A percentile compares a stretch with the other conserved stretches of the same genome.
phyloP scores from a whole-genome alignment of 1,140 invertebrate species.

The Leptinotarsa defecta region DNA sequence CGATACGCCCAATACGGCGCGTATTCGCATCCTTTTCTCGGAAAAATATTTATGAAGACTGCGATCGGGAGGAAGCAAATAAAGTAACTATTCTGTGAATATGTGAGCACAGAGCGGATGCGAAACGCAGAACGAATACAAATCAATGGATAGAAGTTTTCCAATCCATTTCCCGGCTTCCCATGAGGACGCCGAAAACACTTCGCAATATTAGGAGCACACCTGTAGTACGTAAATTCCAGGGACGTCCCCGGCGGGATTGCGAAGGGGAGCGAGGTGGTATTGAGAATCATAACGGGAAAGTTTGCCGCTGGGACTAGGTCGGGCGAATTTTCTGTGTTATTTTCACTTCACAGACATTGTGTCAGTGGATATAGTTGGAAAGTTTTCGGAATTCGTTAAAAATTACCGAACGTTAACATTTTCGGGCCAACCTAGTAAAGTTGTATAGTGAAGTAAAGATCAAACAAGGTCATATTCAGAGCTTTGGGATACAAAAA shows the following conservation, averaged over 20 bases:
- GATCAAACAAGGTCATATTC: too few relatives aligned
- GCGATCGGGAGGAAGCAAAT: slow-evolving; percentile 21
- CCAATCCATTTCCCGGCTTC: slow-evolving; percentile 52
- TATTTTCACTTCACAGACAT: too few relatives aligned
- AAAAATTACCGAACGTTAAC: too few relatives aligned
- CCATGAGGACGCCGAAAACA: slow-evolving; percentile 44
- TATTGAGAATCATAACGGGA: not conserved
- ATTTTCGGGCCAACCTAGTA: too few relatives aligned
- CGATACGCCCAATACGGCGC: not conserved
- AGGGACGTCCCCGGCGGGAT: slow-evolving; percentile 5
- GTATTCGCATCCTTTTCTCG: slow-evolving; percentile 45
- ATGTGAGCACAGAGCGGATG: slow-evolving; percentile 43
- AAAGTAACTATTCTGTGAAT: slow-evolving; percentile 42
- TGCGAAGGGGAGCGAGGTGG: not conserved
- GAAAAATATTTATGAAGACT: slow-evolving; percentile 19
- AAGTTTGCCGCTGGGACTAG: too few relatives aligned
- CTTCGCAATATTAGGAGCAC: slow-evolving; percentile 46
- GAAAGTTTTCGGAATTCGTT: too few relatives aligned
- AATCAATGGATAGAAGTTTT: slow-evolving; percentile 56
- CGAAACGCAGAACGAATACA: slow-evolving; percentile 47
- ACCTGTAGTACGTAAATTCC: slow-evolving; percentile 36
- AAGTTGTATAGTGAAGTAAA: too few relatives aligned
- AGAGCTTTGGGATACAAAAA: too few relatives aligned
- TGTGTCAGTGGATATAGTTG: too few relatives aligned
- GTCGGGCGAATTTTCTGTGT: too few relatives aligned